Evolutionary conservation across 2,113 vertebrate genomes (phyloP).

Genomic region (Sylvietta virens): DNA sequence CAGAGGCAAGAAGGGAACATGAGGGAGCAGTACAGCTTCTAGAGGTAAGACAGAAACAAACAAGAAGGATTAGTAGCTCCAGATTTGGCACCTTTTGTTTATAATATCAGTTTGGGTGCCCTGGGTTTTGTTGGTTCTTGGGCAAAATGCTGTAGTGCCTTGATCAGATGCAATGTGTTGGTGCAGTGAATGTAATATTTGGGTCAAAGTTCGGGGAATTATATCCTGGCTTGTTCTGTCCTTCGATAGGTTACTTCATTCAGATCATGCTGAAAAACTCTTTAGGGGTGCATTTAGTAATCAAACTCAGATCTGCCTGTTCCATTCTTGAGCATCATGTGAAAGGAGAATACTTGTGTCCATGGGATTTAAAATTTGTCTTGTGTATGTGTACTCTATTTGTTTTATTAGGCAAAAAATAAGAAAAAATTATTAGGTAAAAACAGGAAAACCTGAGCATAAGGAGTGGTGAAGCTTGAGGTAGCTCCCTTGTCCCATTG

Average conservation of each 20-base stretch:
- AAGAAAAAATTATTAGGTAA: background rate
- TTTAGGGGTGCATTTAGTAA: background rate
- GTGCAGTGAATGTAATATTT: background rate
- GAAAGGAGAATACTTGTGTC: background rate
- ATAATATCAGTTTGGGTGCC: background rate
- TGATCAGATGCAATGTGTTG: accelerated
- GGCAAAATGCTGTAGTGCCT: background rate
- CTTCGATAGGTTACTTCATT: background rate
- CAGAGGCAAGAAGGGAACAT: slow-evolving; percentile 92
- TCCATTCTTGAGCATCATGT: background rate
- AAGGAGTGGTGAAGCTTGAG: background rate
- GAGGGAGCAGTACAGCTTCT: slow-evolving; percentile 94
- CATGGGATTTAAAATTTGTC: background rate
- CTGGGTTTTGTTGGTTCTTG: background rate
- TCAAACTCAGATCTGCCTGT: background rate
- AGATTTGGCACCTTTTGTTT: background rate
- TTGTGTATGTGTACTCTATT: background rate
- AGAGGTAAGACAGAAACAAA: slow-evolving; percentile 83
- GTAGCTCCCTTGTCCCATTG: background rate
- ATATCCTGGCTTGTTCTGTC: background rate
- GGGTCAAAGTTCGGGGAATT: background rate
- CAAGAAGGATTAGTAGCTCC: background rate
- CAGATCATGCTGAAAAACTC: background rate
- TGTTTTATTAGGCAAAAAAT: background rate
- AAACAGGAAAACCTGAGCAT: background rate